Evolutionary conservation across 2,113 vertebrate genomes (phyloP).

Genomic region (Nerophis ophidion): DNA sequence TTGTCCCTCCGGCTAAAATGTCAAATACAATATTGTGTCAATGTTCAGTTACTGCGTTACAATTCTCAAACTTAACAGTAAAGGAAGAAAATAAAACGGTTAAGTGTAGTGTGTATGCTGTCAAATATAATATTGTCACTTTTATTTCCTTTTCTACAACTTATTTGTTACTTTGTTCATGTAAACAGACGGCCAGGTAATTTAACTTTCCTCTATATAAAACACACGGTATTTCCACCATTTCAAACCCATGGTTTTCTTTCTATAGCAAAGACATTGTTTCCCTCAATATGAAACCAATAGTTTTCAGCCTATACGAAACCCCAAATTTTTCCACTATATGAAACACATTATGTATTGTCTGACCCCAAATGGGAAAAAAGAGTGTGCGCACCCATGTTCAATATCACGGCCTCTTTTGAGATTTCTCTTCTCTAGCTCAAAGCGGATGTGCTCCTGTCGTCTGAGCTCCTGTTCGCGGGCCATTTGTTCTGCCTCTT

Average conservation of each 20-base stretch:
- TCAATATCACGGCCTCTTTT: constrained; percentile 93
- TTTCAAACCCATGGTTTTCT: too few species aligned
- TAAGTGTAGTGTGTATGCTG: neutral
- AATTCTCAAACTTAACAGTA: neutral
- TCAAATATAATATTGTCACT: neutral
- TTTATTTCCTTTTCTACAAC: neutral
- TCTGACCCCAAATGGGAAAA: neutral
- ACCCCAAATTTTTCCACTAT: too few species aligned
- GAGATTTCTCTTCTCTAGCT: constrained; percentile 94
- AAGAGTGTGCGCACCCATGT: constrained; percentile 72
- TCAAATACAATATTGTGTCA: constrained; percentile 7
- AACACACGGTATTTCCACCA: too few species aligned
- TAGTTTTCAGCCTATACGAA: too few species aligned
- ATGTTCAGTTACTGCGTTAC: too few species aligned
- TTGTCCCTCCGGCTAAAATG: constrained; percentile 80
- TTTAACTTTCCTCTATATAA: too few species aligned
- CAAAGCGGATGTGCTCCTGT: constrained; percentile 95
- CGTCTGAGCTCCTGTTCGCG: constrained; percentile 89
- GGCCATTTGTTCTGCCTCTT: constrained; percentile 90
- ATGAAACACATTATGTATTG: neutral
- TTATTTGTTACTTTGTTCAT: neutral
- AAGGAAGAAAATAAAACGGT: neutral
- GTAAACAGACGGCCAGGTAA: neutral
- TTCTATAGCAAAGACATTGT: too few species aligned
- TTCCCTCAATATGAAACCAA: too few species aligned